Evolutionary conservation across 1,140 invertebrate species (phyloP).

Genomic region (Lithobius niger): DNA sequence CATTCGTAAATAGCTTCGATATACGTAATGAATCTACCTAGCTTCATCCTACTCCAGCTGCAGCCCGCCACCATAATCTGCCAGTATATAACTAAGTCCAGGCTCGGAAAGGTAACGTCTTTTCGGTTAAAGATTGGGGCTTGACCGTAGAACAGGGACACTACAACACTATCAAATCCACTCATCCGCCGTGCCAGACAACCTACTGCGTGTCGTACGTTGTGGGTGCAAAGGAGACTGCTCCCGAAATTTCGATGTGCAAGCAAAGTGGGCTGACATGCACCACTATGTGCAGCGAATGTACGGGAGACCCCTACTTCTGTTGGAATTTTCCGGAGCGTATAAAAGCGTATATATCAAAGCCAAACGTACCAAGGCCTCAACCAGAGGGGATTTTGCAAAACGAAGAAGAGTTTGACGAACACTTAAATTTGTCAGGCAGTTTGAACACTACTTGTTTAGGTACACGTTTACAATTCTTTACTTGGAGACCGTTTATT

Average conservation of each 20-base stretch:
- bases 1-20: too few relatives aligned
- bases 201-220: neutral
- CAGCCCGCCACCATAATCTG: too few relatives aligned
- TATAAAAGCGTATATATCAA: neutral
- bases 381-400: neutral
- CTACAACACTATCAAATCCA: too few relatives aligned
- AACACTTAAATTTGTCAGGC: neutral
- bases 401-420: neutral
- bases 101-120: too few relatives aligned
- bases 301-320: neutral
- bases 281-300: neutral
- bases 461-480: neutral
- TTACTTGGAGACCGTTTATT: too few relatives aligned
- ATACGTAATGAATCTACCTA: too few relatives aligned
- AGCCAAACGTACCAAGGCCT: neutral
- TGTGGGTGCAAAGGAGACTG: too few relatives aligned
- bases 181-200: neutral
- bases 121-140: too few relatives aligned
- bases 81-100: too few relatives aligned
- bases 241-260: neutral
- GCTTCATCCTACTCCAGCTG: too few relatives aligned
- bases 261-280: neutral
- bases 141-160: too few relatives aligned
- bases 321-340: neutral
- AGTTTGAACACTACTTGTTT: neutral